Evolutionary conservation across 2,888 invertebrate genomes (phyloP), one percentile per base, ranked within the genome.

Genomic region (Polia nebulosa): DNA sequence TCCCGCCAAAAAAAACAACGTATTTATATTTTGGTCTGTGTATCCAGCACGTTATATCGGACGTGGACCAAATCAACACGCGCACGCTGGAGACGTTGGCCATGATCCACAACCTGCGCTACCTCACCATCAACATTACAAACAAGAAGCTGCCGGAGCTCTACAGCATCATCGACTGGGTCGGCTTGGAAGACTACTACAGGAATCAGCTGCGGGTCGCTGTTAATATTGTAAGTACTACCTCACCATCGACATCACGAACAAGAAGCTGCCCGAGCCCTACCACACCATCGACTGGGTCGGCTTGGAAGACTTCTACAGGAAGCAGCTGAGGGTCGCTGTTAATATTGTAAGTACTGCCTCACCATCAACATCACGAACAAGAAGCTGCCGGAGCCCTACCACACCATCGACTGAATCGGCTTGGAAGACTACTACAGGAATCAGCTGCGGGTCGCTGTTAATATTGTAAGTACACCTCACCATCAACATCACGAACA

Each of bases 381-480:
- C 58, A 77, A 80, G 8, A 82, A 84, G 9, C 45, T 73, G 8
- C 45, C 65, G 0, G 41, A 51, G 64, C 88, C 44, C 67, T 81
- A 3, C 74, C 74, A 45, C 9, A 8, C 6, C 0, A 61, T 94
- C 0, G 88, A 92, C 72, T 94, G 94, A 94, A 67, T 62, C 0
- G 72, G 68, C 3, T 72, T 91, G 41, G 80, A 83, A 17, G 68
- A 80, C 1, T 56, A 69, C 22, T 90, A 87, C 65, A 69, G 72
- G 0, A 82, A 78, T 2, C 82, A 87, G 15, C 76, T 93, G 3
- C 79, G 87, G 3, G 89, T 94, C 2, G 83, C 88, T 7, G 76
- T 94, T 7, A 93, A 93, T 76, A 87, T 95, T 81, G 94, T 94
- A 63, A 91, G 93, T 92, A 72, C 17, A n/a, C 8, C 69, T 95